phyloP scores from a whole-genome alignment of 2,113 vertebrate genomes.

The Hippotragus niger region DNA sequence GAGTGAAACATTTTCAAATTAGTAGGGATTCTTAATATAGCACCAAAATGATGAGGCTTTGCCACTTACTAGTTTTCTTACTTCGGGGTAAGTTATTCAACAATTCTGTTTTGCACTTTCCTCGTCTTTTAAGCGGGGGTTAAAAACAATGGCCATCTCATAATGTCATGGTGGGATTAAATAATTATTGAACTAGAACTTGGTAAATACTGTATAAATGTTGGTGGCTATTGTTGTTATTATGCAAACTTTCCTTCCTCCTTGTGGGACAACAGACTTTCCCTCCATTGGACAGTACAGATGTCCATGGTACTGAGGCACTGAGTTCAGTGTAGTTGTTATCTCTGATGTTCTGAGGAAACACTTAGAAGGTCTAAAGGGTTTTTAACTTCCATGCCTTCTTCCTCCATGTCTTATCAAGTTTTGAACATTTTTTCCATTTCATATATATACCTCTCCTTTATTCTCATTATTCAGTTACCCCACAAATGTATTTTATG shows the following conservation, averaged over 20 bases:
- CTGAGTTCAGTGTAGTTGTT: neutral
- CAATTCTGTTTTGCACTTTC: neutral
- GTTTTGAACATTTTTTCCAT: neutral
- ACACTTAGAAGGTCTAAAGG: neutral
- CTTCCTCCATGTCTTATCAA: neutral
- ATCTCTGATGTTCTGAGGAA: neutral
- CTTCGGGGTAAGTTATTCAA: neutral
- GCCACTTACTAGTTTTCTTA: neutral
- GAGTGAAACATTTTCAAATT: neutral
- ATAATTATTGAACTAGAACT: neutral
- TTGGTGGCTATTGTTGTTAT: neutral
- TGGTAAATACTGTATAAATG: neutral
- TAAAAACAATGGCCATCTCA: neutral
- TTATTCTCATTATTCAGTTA: neutral
- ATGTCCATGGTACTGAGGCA: neutral
- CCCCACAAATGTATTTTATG: neutral
- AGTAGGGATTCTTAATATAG: neutral
- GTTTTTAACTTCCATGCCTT: neutral
- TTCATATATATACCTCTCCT: neutral
- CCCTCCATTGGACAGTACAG: neutral
- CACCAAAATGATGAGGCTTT: neutral
- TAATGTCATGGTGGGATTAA: neutral
- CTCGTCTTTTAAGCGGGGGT: neutral
- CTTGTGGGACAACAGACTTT: neutral
- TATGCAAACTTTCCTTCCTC: neutral